phyloP scores from a whole-genome alignment of 2,113 vertebrate genomes.

The Malurus melanocephalus region DNA sequence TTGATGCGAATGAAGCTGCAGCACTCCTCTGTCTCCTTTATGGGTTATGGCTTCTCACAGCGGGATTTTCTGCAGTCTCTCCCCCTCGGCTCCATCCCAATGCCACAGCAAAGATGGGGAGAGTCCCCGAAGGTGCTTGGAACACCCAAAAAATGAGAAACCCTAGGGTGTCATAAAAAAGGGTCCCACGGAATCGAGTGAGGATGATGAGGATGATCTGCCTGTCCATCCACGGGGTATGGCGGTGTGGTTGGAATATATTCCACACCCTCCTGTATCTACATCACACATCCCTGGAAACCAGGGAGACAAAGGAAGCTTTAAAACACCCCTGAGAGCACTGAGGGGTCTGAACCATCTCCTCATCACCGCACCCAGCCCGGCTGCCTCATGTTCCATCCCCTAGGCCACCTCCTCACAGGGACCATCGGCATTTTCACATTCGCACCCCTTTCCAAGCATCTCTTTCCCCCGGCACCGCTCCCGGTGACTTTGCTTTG shows the following conservation, averaged over 20 bases:
- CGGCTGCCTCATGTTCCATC: background rate
- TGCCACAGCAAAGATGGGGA: background rate
- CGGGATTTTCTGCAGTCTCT: rapidly evolving
- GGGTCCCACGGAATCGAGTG: background rate
- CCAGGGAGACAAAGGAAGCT: background rate
- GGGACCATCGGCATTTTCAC: background rate
- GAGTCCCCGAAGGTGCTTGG: background rate
- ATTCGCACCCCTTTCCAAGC: background rate
- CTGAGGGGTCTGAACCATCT: background rate
- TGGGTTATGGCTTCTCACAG: background rate
- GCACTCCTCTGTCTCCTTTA: background rate
- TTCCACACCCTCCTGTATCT: rapidly evolving
- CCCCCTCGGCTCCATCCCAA: background rate
- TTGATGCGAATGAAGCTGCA: rapidly evolving
- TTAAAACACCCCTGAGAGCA: background rate
- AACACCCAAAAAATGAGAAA: background rate
- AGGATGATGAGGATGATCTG: background rate
- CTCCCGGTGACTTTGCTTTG: background rate
- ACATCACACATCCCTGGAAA: background rate
- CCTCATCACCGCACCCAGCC: rapidly evolving
- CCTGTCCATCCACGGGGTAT: background rate
- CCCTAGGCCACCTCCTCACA: rapidly evolving
- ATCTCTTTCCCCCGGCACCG: rapidly evolving
- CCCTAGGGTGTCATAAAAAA: background rate
- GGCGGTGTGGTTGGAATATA: background rate